Conservation (phyloP, 1,140 invertebrate species). For the Pentalonia nigronervosa region DNA sequence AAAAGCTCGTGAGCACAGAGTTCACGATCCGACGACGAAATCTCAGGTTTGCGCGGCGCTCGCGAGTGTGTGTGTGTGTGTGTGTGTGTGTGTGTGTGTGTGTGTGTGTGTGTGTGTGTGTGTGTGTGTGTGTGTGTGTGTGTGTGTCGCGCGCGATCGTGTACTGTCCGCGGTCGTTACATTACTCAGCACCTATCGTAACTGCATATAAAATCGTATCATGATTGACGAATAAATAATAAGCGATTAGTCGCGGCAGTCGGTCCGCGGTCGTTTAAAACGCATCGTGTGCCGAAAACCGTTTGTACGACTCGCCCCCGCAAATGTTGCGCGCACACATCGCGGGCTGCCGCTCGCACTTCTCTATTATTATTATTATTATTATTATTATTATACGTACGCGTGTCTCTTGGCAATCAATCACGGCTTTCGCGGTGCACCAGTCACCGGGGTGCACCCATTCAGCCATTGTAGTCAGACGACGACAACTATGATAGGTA, state of each 20-base stretch:
- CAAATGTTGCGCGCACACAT: neutral
- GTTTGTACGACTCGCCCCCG: neutral
- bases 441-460: slow-evolving; percentile 38
- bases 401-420: neutral
- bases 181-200: neutral
- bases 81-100: neutral
- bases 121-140: neutral
- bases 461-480: neutral
- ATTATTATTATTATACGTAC: neutral
- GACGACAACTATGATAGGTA: neutral
- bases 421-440: slow-evolving; percentile 25
- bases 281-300: neutral
- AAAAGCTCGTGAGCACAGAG: neutral
- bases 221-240: neutral
- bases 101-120: neutral
- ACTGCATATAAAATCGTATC: neutral
- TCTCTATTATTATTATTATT: neutral
- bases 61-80: neutral
- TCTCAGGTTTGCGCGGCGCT: neutral
- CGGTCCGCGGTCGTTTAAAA: neutral
- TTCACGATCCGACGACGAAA: neutral
- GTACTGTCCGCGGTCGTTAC: neutral
- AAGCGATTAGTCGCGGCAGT: neutral
- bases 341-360: too few relatives aligned
- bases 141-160: too few relatives aligned